phyloP scores from a whole-genome alignment of 2,797 vertebrate genomes.

The Pipistrellus kuhlii region DNA sequence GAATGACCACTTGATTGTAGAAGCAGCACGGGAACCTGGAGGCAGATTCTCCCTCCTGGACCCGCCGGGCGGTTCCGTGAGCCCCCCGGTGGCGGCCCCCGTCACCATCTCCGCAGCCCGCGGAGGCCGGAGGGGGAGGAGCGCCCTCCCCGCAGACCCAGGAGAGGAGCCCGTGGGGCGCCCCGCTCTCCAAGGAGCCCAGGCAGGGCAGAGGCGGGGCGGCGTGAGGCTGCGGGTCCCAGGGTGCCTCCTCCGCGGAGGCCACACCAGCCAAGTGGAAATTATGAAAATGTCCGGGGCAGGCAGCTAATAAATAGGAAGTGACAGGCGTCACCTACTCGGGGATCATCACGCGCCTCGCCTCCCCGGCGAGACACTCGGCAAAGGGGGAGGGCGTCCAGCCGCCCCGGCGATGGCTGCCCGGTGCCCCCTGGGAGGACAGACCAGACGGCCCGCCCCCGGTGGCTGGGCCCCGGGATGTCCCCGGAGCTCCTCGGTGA shows the following conservation, averaged over 20 bases:
- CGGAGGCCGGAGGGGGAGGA: not conserved
- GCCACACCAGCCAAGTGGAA: constrained; percentile 62
- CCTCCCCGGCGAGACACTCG: constrained; percentile 5
- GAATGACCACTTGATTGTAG: not conserved
- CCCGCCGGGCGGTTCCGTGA: not conserved
- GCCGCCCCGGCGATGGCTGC: constrained; percentile 36
- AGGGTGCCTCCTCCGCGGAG: constrained; percentile 42
- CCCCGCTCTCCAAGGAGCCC: not conserved
- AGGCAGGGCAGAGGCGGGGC: not conserved
- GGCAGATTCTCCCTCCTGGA: not conserved
- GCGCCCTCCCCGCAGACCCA: not conserved
- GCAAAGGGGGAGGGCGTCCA: not conserved
- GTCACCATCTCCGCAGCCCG: rapidly evolving
- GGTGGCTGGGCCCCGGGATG: not conserved
- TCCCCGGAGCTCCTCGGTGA: not conserved
- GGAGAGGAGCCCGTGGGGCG: not conserved
- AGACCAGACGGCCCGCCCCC: constrained; percentile 5
- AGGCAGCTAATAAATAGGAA: constrained; percentile 80
- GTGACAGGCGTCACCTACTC: constrained; percentile 78
- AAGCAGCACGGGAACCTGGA: not conserved
- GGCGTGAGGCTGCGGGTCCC: constrained; percentile 23
- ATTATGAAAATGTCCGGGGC: constrained; percentile 78
- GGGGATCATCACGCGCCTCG: constrained; percentile 59
- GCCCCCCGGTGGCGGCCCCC: rapidly evolving
- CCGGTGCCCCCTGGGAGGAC: not conserved